phyloP scores from a whole-genome alignment of 2,113 vertebrate genomes.

The Rhinogobius similis region DNA sequence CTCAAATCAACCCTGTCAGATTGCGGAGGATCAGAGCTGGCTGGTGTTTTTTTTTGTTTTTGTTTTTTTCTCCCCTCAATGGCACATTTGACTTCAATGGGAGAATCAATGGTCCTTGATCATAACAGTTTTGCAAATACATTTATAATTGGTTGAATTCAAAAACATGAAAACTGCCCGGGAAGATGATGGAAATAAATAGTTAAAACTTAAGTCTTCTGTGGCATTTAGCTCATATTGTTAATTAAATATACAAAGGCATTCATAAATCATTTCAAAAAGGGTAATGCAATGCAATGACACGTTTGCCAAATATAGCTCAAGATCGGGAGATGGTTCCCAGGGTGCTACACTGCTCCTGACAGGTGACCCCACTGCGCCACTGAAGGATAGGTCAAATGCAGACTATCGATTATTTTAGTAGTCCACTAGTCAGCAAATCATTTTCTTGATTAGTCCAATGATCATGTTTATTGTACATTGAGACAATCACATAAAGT shows the following conservation, averaged over 20 bases:
- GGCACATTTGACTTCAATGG: not conserved
- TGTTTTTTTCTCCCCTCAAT: not conserved
- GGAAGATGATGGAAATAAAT: too few species aligned
- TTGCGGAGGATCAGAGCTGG: not conserved
- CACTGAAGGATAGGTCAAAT: not conserved
- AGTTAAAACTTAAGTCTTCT: not conserved
- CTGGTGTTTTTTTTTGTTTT: too few species aligned
- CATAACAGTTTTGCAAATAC: constrained; percentile 6
- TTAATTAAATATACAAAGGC: not conserved
- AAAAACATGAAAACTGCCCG: constrained; percentile 30
- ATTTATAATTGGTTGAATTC: constrained; percentile 9
- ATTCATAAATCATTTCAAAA: not conserved
- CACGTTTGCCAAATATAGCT: constrained; percentile 1
- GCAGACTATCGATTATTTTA: not conserved
- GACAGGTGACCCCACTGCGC: not conserved
- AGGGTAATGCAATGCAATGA: not conserved
- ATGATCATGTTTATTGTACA: too few species aligned
- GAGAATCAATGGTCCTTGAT: constrained; percentile 11
- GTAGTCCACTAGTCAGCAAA: too few species aligned
- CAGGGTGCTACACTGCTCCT: not conserved
- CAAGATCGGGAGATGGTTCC: not conserved
- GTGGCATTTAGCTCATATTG: not conserved
- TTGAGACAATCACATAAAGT: too few species aligned
- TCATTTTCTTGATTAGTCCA: too few species aligned
- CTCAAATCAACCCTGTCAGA: constrained; percentile 15